A percentile compares a stretch with the other conserved stretches of the same genome.
phyloP scores from a whole-genome alignment of 2,888 invertebrate genomes.

The Acanthoscelides obtectus region DNA sequence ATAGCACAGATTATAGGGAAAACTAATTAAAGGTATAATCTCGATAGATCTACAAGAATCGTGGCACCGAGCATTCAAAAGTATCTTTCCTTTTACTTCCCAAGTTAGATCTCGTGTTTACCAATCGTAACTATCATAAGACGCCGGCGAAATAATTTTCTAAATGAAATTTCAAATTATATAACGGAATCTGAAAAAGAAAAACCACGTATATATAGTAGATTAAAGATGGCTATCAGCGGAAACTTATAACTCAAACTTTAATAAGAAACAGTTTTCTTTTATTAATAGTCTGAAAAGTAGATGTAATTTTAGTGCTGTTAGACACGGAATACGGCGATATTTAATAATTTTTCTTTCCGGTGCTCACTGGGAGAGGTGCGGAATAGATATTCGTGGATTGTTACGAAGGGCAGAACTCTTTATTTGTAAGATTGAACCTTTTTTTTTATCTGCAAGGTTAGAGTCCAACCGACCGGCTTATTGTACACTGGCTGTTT shows the following conservation, averaged over 20 bases:
- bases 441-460: too few relatives aligned
- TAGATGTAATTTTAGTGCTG: conserved; percentile 39
- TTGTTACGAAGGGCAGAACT: background rate
- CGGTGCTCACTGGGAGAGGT: background rate
- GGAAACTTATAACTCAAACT: conserved; percentile 45
- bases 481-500: too few relatives aligned
- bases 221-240: conserved; percentile 48
- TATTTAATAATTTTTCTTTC: conserved; percentile 30
- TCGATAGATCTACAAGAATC: background rate
- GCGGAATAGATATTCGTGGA: background rate
- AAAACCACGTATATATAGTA: conserved; percentile 44
- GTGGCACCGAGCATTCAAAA: conserved; percentile 2
- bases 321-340: conserved; percentile 40
- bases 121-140: background rate
- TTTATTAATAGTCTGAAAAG: conserved; percentile 42
- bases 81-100: conserved; percentile 6
- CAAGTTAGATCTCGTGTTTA: background rate
- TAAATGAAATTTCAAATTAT: conserved; percentile 46
- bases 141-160: conserved; percentile 40
- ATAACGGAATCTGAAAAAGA: conserved; percentile 32
- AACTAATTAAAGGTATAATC: background rate
- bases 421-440: too few relatives aligned
- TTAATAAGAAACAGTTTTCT: conserved; percentile 47
- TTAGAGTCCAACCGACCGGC: too few relatives aligned
- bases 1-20: too few relatives aligned